Evolutionary conservation across 2,797 vertebrate species (phyloP), one percentile per base, ranked within the genome.

Genomic region (Sebastes variabilis): DNA sequence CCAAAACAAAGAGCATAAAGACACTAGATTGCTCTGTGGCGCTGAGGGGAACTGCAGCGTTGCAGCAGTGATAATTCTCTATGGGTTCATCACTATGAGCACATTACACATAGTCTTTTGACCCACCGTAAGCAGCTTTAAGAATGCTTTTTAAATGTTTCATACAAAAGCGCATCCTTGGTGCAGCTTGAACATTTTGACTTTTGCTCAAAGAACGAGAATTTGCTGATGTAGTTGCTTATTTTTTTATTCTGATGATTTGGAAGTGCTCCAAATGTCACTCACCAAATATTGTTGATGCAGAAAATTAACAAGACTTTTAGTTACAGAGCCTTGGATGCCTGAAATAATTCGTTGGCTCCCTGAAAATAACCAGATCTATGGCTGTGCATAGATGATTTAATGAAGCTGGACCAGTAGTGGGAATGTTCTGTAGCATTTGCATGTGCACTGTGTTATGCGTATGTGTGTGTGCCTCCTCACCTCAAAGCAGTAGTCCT

Each of bases 401-500:
- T 24, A 52, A 77, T 74, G 5, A 55, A 66, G 18, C 32, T 30
- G 18, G 8, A 5, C 65, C 52, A n/a, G 29, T 6, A 54, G 27
- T 32, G 54, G 3, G 20, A 64, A 36, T 29, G 30, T 24, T 62
- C 4, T 66, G 6, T 55, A n/a, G 5, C 42, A 12, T 59, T 14
- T 70, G 56, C 60, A 32, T 68, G 27, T 81, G 65, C 27, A 25
- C 49, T 30, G 54, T 59, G 69, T 18, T 70, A 49, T 65, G 38
- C 66, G 27, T 59, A 2, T 34, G 16, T 73, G 66, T 66, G 20
- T 62, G 32, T 0, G 3, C 13, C 16, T 3, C 5, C 90, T 94
- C 84, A 96, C 96, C 95, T 96, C 96, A 61, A 96, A 96, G 92
- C 96, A 96, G 86, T 95, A 99, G 94, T 99, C 98, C 92, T 99